Percentiles rank a stretch among this genome's conserved stretches.
Conservation (phyloP, 2,888 invertebrate genomes). For the Dendrolimus pini region DNA sequence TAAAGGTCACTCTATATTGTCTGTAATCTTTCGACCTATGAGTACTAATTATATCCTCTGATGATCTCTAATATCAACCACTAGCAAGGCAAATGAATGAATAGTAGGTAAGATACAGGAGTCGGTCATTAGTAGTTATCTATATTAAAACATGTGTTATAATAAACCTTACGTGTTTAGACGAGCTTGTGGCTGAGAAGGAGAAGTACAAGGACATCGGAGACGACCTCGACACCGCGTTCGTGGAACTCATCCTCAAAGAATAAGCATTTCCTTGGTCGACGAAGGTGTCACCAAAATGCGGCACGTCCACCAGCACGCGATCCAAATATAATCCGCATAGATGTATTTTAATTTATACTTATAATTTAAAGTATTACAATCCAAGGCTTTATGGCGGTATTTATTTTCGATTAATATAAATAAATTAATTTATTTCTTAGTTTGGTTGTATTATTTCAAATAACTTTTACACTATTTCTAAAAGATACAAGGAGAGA, state of each 20-base stretch:
- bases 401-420: constrained; percentile 72
- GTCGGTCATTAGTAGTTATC: too few species aligned
- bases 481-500: too few species aligned
- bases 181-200: constrained; percentile 97
- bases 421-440: constrained; percentile 67
- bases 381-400: constrained; percentile 67
- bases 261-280: constrained; percentile 58
- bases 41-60: too few species aligned
- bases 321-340: constrained; percentile 48
- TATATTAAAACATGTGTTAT: constrained; percentile 10
- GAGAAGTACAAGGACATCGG: constrained; percentile 99
- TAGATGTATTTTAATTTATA: constrained; percentile 61
- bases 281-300: constrained; percentile 14
- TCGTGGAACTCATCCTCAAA: constrained; percentile 93
- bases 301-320: constrained; percentile 34
- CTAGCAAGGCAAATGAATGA: too few species aligned
- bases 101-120: too few species aligned
- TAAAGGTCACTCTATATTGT: too few species aligned
- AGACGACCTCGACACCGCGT: constrained; percentile 99
- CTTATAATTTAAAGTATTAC: constrained; percentile 66
- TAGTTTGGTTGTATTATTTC: constrained; percentile 37
- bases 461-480: not conserved
- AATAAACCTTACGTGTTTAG: constrained; percentile 69
- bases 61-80: too few species aligned
- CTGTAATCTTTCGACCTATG: too few species aligned